Base-by-base conservation (phyloP, 2,888 invertebrate species). In the Liodrosophila aerea region DNA sequence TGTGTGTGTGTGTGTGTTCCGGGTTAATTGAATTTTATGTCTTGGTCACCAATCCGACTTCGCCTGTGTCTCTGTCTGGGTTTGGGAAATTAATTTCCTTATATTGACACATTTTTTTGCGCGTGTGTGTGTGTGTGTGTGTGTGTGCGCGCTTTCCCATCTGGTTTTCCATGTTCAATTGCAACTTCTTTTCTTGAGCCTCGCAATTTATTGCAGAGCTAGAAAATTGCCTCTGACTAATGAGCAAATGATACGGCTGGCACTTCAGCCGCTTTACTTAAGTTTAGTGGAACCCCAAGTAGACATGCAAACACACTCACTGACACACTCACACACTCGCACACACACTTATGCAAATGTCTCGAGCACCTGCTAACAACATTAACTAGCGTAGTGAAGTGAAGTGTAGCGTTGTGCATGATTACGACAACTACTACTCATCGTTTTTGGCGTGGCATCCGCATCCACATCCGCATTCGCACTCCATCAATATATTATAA, bases 1-100 rank as follows among this genome's bases (percentile, higher is more conserved):
- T 29, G 18, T 45, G 13, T 46, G 36, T 44, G 31, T 52, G 46
- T 41, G 43, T 59, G 43, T 56, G 44, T 52, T 72, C 56, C 56
- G 64, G 80, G 73, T 76, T 76, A 76, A 78, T 82, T 85, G 85
- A 82, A 82, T 86, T 82, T 82, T 82, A 82, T 82, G 86, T 82
- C 78, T 82, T 85, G 68, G 78, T 81, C 83, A 73, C 85, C 80
- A 82, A 72, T 81, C 64, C 77, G 40, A 54, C 56, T 68, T 51
- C 39, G 27, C 31, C 36, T 7, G 44, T 57, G 47, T 49, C 31
- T 34, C 43, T 39, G 36, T 15, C 56, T 40, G 27, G 12, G 51
- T 31, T 66, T 67, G 61, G 30, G 60, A 77, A 81, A 81, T 85
- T 84, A 85, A 85, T 83, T 81, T 85, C 85, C 85, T 78, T 78